Evolutionary conservation across 2,113 vertebrate species (phyloP).

Genomic region (Gymnorhina tibicen): DNA sequence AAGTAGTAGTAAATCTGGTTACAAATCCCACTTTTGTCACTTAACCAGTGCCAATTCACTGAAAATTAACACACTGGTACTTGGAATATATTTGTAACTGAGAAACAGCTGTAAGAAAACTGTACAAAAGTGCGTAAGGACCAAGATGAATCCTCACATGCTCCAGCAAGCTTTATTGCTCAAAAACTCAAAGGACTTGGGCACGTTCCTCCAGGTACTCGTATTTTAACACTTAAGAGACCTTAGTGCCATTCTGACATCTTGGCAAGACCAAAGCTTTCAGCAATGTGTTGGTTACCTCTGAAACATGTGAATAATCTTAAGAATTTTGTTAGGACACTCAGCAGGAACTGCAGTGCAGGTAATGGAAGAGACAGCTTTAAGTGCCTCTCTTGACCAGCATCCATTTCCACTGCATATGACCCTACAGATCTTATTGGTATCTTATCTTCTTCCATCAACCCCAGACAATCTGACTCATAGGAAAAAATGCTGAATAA

Average conservation of each 20-base stretch:
- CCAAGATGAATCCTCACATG: background rate
- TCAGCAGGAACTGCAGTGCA: background rate
- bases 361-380: background rate
- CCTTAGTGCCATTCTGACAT: background rate
- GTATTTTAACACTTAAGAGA: background rate
- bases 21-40: background rate
- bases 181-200: background rate
- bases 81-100: background rate
- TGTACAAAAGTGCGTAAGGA: background rate
- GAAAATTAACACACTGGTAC: background rate
- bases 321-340: background rate
- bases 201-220: background rate
- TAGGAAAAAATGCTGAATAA: background rate
- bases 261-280: background rate
- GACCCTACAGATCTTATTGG: background rate
- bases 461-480: background rate
- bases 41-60: background rate
- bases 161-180: background rate
- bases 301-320: background rate
- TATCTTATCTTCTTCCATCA: background rate
- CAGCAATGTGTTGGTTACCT: background rate
- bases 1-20: background rate
- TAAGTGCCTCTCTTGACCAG: background rate
- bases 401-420: background rate
- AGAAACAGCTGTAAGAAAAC: background rate